Evolutionary conservation across 1,140 invertebrate genomes (phyloP).

Genomic region (Zaprionus davidi): DNA sequence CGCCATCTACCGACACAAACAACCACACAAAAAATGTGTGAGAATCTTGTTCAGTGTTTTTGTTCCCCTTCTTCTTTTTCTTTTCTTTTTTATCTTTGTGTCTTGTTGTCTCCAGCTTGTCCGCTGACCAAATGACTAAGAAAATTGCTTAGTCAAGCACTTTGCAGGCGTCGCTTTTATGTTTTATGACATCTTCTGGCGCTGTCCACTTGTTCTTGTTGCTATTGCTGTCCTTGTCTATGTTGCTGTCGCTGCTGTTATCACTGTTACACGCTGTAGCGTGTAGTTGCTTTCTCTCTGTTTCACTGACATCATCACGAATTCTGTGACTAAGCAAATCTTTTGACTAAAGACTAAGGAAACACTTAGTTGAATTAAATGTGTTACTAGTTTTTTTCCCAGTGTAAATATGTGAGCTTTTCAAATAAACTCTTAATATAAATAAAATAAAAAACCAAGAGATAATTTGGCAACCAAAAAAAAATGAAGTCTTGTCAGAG

Average conservation of each 20-base stretch:
- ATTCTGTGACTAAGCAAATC: slow-evolving; percentile 7
- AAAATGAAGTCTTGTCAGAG: too few relatives aligned
- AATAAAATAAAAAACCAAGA: too few relatives aligned
- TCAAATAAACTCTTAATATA: too few relatives aligned
- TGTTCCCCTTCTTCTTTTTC: background rate
- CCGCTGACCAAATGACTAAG: slow-evolving; percentile 68
- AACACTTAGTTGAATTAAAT: slow-evolving; percentile 2
- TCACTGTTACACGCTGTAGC: background rate
- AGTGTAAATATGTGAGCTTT: background rate
- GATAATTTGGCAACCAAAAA: too few relatives aligned
- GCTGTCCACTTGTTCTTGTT: slow-evolving; percentile 14
- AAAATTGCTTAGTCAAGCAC: slow-evolving; percentile 74
- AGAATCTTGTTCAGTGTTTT: slow-evolving; percentile 3
- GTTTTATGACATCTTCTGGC: slow-evolving; percentile 63
- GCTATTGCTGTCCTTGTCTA: background rate
- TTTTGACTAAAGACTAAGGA: background rate
- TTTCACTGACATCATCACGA: background rate
- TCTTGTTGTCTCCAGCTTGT: background rate
- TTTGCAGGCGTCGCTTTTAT: slow-evolving; percentile 73
- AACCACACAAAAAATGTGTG: background rate
- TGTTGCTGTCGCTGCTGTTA: background rate
- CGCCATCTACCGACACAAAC: slow-evolving; percentile 13
- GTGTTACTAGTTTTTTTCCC: background rate
- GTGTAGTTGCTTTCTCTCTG: background rate
- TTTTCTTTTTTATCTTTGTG: background rate